phyloP scores from a whole-genome alignment of 2,113 vertebrate genomes.

The Porphyrio hochstetteri region DNA sequence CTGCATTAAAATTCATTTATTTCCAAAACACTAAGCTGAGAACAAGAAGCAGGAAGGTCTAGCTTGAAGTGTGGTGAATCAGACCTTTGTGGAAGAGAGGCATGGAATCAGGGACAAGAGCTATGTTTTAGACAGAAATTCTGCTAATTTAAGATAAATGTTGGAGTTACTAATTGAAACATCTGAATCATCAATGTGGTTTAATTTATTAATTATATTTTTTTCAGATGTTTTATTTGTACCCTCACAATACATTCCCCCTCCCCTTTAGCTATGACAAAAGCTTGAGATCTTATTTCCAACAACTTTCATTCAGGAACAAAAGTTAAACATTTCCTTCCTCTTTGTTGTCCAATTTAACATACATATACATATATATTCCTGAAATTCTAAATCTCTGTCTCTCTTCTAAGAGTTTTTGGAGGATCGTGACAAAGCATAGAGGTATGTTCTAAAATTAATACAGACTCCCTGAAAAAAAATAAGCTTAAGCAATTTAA shows the following conservation, averaged over 20 bases:
- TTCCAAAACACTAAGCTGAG: neutral
- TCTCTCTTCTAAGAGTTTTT: neutral
- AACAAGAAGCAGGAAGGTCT: neutral
- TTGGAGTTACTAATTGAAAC: neutral
- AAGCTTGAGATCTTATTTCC: neutral
- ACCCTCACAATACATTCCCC: neutral
- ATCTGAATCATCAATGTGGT: neutral
- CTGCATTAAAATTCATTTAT: neutral
- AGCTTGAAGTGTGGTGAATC: neutral
- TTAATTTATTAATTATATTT: neutral
- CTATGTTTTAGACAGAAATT: neutral
- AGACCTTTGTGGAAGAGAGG: neutral
- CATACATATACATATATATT: neutral
- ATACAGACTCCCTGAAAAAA: neutral
- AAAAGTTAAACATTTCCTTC: neutral
- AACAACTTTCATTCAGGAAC: neutral
- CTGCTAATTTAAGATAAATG: neutral
- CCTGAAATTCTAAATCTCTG: neutral
- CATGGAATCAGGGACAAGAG: neutral
- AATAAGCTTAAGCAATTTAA: neutral
- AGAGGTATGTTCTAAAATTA: neutral
- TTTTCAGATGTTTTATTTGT: neutral
- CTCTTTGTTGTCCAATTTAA: neutral
- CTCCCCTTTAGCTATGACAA: neutral
- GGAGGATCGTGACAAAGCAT: neutral